Percentiles rank a stretch among this genome's conserved stretches.
Evolutionary conservation across 2,113 vertebrate species (phyloP).

Genomic region (Aythya baeri): DNA sequence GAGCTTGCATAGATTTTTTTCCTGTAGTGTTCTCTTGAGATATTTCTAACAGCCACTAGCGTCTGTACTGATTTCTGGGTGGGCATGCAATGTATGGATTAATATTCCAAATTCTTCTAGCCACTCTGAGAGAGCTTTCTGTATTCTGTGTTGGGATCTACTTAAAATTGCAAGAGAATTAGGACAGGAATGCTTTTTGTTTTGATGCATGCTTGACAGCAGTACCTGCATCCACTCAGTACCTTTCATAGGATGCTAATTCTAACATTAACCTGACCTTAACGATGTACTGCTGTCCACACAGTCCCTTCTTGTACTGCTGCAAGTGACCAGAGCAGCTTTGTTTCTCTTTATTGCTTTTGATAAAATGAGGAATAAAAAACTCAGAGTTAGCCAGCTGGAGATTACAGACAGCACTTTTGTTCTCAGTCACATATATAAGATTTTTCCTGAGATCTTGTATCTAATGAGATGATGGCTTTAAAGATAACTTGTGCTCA

Average conservation of each 20-base stretch:
- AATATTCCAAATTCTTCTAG: neutral
- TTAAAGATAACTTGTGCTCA: neutral
- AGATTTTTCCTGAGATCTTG: neutral
- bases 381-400: neutral
- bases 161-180: neutral
- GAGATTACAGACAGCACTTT: neutral
- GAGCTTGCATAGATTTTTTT: neutral
- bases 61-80: neutral
- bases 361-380: neutral
- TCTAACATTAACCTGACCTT: neutral
- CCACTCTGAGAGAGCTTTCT: neutral
- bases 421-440: neutral
- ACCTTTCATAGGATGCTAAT: neutral
- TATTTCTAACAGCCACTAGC: neutral
- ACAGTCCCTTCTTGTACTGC: neutral
- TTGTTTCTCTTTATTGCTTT: neutral
- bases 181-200: neutral
- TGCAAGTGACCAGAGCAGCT: neutral
- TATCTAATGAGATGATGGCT: neutral
- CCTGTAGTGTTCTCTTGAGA: neutral
- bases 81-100: neutral
- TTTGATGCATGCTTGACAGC: neutral
- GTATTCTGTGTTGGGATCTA: neutral
- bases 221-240: neutral
- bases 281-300: neutral